Conservation (phyloP, 2,797 vertebrate genomes). For the Sciurus carolinensis region DNA sequence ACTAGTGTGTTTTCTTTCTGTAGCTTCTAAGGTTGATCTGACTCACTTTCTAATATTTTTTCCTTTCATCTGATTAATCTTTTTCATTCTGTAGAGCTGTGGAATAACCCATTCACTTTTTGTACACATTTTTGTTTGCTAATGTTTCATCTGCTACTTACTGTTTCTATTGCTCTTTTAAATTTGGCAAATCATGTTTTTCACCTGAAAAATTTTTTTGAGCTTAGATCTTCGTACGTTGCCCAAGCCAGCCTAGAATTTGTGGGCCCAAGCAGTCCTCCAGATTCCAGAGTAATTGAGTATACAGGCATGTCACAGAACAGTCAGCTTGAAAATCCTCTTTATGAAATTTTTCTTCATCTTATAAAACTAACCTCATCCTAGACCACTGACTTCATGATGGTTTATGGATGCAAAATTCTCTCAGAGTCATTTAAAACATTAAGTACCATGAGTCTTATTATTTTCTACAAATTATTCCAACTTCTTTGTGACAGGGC, state of each 20-base stretch:
- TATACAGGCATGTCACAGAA: background rate
- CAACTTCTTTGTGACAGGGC: background rate
- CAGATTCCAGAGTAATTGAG: background rate
- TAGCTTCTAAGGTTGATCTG: background rate
- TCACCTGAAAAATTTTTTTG: background rate
- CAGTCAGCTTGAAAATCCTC: background rate
- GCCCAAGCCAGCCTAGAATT: background rate
- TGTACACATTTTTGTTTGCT: background rate
- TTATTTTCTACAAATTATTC: constrained; percentile 21
- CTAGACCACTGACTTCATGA: background rate
- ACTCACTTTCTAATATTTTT: background rate
- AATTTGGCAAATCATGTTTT: background rate
- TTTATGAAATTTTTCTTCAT: background rate
- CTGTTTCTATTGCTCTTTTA: background rate
- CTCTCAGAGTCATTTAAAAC: constrained; percentile 17
- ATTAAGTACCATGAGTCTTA: background rate
- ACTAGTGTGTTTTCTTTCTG: background rate
- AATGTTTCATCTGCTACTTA: constrained; percentile 28
- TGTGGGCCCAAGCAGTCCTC: background rate
- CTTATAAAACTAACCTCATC: constrained; percentile 3
- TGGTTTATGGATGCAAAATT: background rate
- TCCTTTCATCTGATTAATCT: background rate
- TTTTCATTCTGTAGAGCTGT: background rate
- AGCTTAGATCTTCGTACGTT: background rate
- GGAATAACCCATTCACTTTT: background rate